Percentiles rank a stretch among this genome's conserved stretches.
phyloP scores from a whole-genome alignment of 2,888 invertebrate species.

The Amaurobius ferox region DNA sequence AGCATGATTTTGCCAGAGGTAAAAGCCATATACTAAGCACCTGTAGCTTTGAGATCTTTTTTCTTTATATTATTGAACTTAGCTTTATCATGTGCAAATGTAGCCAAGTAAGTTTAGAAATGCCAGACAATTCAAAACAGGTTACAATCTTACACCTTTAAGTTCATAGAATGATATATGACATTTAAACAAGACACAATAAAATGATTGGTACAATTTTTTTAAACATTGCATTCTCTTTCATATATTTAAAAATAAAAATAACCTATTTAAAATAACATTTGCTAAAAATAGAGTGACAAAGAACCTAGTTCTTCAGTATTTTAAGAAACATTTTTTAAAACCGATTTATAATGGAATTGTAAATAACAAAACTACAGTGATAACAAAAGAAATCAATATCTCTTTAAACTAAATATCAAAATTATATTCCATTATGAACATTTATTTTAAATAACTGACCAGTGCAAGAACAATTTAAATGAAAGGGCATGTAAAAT shows the following conservation, averaged over 20 bases:
- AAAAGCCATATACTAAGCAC: slow-evolving; percentile 67
- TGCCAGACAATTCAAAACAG: slow-evolving; percentile 69
- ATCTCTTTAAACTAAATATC: too few species aligned
- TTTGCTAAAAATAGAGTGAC: too few species aligned
- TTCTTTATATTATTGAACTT: slow-evolving; percentile 6
- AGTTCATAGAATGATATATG: neutral
- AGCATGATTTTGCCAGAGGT: slow-evolving; percentile 62
- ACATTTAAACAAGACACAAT: neutral
- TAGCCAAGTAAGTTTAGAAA: slow-evolving; percentile 25
- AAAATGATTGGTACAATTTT: too few species aligned
- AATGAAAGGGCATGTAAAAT: too few species aligned
- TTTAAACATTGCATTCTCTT: slow-evolving; percentile 58
- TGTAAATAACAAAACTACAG: too few species aligned
- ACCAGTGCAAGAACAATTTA: too few species aligned
- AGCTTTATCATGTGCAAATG: neutral
- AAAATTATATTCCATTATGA: too few species aligned
- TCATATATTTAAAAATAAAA: neutral
- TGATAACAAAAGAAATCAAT: too few species aligned
- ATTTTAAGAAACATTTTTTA: too few species aligned
- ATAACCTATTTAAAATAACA: neutral
- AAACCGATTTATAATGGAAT: too few species aligned
- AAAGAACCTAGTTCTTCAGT: too few species aligned
- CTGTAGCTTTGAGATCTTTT: slow-evolving; percentile 45
- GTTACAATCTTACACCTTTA: slow-evolving; percentile 57
- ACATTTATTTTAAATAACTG: too few species aligned